Percentiles rank a stretch among this genome's conserved stretches.
phyloP scores from a whole-genome alignment of 2,113 vertebrate genomes.

The Melanocharis versteri region DNA sequence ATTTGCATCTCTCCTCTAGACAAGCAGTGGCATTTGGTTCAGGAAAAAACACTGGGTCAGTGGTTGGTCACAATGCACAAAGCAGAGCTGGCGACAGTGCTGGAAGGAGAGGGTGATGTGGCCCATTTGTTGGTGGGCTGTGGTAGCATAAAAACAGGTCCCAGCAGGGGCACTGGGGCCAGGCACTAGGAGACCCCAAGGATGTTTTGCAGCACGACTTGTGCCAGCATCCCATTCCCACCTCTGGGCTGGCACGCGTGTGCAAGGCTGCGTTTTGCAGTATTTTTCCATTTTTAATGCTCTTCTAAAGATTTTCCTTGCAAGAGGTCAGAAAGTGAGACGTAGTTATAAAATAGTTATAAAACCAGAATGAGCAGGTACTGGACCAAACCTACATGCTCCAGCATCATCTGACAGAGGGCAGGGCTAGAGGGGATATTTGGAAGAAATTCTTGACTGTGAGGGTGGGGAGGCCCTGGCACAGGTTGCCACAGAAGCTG shows the following conservation, averaged over 20 bases:
- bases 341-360: neutral
- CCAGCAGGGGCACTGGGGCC: accelerated
- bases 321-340: neutral
- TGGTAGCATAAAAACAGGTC: neutral
- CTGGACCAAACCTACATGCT: neutral
- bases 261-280: neutral
- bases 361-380: neutral
- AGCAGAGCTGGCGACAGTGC: neutral
- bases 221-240: neutral
- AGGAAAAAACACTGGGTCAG: neutral
- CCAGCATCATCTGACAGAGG: neutral
- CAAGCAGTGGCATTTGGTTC: neutral
- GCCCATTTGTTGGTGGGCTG: neutral
- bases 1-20: neutral
- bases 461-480: neutral
- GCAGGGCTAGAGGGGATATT: neutral
- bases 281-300: neutral
- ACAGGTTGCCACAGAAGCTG: neutral
- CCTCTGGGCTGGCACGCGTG: neutral
- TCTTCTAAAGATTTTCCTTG: neutral
- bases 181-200: neutral
- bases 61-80: neutral
- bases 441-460: neutral
- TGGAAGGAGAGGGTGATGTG: neutral
- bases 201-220: neutral